These are phyloP conservation scores for Muraenolepis orangiensis DNA, from an alignment of 2,797 vertebrate species.

Conservation along the genomic window DNA sequence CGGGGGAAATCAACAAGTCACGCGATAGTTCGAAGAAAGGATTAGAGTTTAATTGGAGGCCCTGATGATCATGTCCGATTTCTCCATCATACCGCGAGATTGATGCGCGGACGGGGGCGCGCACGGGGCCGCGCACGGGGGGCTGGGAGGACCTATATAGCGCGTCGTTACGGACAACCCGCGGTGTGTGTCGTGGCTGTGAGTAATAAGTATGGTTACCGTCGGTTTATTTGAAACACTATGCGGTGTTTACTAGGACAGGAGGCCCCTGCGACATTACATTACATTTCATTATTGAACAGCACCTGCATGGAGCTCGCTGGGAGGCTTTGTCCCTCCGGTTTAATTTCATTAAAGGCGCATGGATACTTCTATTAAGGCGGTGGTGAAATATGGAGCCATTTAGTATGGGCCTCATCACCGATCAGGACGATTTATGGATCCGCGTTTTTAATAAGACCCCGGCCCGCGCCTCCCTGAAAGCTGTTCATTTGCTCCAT, in stretches of 20 bases:
- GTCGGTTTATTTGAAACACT: background rate
- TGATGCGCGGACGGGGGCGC: constrained; percentile 29
- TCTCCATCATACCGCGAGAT: constrained; percentile 71
- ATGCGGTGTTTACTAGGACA: background rate
- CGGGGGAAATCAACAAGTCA: constrained; percentile 97
- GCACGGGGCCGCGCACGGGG: no score
- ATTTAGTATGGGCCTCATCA: constrained; percentile 96
- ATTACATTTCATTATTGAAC: background rate
- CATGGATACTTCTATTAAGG: constrained; percentile 99
- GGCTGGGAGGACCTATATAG: background rate
- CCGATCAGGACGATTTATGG: constrained; percentile 97
- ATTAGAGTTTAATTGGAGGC: constrained; percentile 71
- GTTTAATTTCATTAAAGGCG: constrained; percentile 99
- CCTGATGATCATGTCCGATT: constrained; percentile 73
- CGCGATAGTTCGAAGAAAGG: constrained; percentile 70
- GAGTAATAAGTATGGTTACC: background rate
- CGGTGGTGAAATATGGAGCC: constrained; percentile 98
- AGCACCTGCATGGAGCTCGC: constrained; percentile 1
- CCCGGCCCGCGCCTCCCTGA: constrained; percentile 88
- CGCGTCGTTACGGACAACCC: background rate
- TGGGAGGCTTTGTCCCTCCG: constrained; percentile 61
- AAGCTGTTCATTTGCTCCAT: constrained; percentile 95
- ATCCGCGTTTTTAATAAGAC: constrained; percentile 96
- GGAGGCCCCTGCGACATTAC: background rate
- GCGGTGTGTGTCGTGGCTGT: background rate